Percentiles rank a stretch among this genome's conserved stretches.
phyloP scores from a whole-genome alignment of 2,797 vertebrate species.

The Carcharodon carcharias region DNA sequence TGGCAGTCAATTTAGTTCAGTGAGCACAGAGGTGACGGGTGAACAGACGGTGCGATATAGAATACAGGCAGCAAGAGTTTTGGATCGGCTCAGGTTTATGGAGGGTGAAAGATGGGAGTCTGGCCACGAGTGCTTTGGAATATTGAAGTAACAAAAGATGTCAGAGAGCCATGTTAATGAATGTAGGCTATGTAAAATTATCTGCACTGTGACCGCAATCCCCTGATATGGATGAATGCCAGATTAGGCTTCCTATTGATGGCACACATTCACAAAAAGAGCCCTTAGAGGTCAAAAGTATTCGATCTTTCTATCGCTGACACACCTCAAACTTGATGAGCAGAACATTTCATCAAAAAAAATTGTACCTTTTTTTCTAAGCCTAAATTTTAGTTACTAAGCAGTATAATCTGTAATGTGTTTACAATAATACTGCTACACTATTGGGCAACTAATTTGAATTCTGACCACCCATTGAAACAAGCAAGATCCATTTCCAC shows the following conservation, averaged over 20 bases:
- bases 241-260: neutral
- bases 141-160: neutral
- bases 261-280: neutral
- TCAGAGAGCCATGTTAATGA: neutral
- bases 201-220: neutral
- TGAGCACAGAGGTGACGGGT: neutral
- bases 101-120: neutral
- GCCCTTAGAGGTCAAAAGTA: neutral
- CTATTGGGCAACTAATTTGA: neutral
- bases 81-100: no score
- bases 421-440: neutral
- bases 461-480: neutral
- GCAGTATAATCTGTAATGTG: neutral
- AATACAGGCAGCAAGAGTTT: no score
- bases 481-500: neutral
- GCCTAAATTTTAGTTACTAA: neutral
- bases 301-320: neutral
- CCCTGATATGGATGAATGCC: neutral
- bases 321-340: neutral
- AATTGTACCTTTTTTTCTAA: neutral
- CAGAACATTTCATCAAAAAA: neutral
- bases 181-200: neutral
- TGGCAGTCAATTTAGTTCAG: no score
- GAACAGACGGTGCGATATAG: neutral
- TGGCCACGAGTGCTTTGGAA: neutral